phyloP scores from a whole-genome alignment of 2,888 invertebrate genomes.

The Cylloceria caligata region DNA sequence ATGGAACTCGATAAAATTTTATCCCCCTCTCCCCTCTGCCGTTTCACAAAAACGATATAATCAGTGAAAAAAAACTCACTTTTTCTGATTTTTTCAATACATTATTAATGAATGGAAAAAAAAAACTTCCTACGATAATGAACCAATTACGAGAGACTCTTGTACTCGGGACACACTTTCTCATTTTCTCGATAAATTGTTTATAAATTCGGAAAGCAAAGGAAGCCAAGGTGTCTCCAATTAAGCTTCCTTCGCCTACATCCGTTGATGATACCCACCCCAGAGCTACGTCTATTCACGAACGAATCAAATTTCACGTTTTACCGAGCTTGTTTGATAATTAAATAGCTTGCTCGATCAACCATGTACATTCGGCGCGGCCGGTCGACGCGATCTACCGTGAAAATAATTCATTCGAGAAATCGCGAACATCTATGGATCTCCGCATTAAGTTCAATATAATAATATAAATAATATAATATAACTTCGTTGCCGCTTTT shows the following conservation, averaged over 20 bases:
- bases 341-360: constrained; percentile 63
- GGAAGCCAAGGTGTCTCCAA: constrained; percentile 33
- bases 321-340: constrained; percentile 60
- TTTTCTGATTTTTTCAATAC: neutral
- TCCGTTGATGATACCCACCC: constrained; percentile 10
- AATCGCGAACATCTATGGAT: constrained; percentile 34
- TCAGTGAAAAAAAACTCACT: too few relatives aligned
- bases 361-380: constrained; percentile 35
- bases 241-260: constrained; percentile 26
- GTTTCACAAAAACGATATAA: too few relatives aligned
- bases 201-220: constrained; percentile 2
- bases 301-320: constrained; percentile 63
- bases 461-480: constrained; percentile 45
- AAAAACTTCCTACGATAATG: neutral
- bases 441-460: constrained; percentile 20
- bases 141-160: constrained; percentile 29
- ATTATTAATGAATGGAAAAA: too few relatives aligned
- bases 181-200: constrained; percentile 2
- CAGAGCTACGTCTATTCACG: constrained; percentile 9
- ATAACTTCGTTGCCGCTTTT: neutral
- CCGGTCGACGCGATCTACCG: constrained; percentile 40
- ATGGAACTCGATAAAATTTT: constrained; percentile 50
- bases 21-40: too few relatives aligned
- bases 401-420: constrained; percentile 65
- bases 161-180: constrained; percentile 3